A percentile compares a stretch with the other conserved stretches of the same genome.
Evolutionary conservation across 2,113 vertebrate species (phyloP).

Genomic region (Hypocryptadius cinnamomeus): DNA sequence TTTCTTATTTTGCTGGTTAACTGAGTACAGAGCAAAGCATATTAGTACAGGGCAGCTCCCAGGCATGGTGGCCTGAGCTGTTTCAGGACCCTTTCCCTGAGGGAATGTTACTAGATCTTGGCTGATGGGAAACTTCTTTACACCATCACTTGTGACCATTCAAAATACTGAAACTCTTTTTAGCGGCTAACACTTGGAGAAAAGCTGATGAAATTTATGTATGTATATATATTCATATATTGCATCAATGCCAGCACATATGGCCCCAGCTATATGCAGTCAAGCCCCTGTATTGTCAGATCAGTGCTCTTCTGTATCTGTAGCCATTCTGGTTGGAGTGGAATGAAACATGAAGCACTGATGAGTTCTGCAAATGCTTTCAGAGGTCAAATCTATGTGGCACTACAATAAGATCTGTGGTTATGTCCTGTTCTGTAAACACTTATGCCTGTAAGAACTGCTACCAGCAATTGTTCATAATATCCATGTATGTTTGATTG

Average conservation of each 20-base stretch:
- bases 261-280: neutral
- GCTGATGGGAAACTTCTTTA: neutral
- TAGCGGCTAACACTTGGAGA: neutral
- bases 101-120: neutral
- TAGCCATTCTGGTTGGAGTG: neutral
- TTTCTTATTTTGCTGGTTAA: neutral
- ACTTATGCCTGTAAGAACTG: constrained; percentile 15
- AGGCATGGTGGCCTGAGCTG: accelerated
- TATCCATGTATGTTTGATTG: constrained; percentile 48
- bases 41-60: accelerated
- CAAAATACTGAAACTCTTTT: neutral
- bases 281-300: neutral
- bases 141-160: neutral
- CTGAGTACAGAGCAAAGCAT: neutral
- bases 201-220: neutral
- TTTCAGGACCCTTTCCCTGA: neutral
- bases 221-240: neutral
- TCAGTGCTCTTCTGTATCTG: neutral
- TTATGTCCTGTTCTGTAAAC: constrained; percentile 47
- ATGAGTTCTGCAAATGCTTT: neutral
- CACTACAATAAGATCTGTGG: neutral
- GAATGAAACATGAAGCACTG: neutral
- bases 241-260: neutral
- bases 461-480: constrained; percentile 52
- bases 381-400: neutral